phyloP scores from a whole-genome alignment of 2,797 vertebrate genomes.

The Naso thynnoides region DNA sequence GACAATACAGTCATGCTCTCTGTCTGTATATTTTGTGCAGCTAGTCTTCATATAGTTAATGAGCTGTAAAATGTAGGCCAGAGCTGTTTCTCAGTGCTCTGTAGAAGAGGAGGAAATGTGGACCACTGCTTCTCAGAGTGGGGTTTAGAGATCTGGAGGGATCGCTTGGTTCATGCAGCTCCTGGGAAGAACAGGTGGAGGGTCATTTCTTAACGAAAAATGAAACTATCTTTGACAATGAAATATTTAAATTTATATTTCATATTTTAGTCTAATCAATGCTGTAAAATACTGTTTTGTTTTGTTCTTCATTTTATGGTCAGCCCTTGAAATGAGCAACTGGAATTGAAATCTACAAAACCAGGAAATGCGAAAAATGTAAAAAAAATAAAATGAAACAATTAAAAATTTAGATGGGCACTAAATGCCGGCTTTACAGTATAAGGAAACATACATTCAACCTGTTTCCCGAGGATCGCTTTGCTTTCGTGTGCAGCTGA shows the following conservation, averaged over 20 bases:
- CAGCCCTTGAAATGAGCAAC: no score
- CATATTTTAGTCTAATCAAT: no score
- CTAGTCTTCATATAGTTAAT: constrained; percentile 72
- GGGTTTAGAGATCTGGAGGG: constrained; percentile 43
- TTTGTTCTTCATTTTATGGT: no score
- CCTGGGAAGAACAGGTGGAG: constrained; percentile 11
- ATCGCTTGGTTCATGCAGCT: constrained; percentile 10
- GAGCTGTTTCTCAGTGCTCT: constrained; percentile 46
- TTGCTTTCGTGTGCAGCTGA: constrained; percentile 58
- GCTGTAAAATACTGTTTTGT: no score
- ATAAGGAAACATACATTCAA: constrained; percentile 17
- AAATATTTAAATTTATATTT: no score
- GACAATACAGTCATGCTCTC: constrained; percentile 58
- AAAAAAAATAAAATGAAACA: no score
- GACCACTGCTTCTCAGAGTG: constrained; percentile 40
- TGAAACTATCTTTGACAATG: no score
- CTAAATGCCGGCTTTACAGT: no score
- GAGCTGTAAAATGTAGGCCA: constrained; percentile 80
- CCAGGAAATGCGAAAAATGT: no score
- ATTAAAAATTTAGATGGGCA: no score
- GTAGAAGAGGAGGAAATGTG: constrained; percentile 51
- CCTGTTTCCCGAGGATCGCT: constrained; percentile 37
- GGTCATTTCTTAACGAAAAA: background rate
- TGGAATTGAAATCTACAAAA: no score
- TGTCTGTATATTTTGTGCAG: constrained; percentile 67